Base-by-base conservation (phyloP, 2,113 vertebrate species). In the Zosterops pallidus region DNA sequence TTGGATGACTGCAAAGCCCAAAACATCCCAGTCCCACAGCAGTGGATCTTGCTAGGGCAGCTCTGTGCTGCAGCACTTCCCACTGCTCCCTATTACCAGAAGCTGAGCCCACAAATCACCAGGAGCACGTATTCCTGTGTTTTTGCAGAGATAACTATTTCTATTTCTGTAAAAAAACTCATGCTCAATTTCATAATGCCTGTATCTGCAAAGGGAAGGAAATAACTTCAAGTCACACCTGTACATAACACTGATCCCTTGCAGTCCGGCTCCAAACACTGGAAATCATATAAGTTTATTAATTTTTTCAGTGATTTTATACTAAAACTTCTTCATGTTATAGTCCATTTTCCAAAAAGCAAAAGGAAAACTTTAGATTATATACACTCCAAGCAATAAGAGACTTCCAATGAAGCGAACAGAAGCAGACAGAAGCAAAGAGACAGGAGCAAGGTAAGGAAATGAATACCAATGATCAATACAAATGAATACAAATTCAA, bases 111-210 rank as follows among this genome's bases (percentile, higher is more conserved):
- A 92, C 39, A 80, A 50, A 55, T 16, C 35, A 68, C 35, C 2
- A 0, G 8, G 6, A 79, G 8, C 13, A 41, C 0, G 0, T 28
- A 52, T 10, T 69, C 41, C 37, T 63, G 20, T 59, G 10, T 42
- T 83, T 59, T 19, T 55, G 26, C 12, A 52, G 37, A 57, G 13
- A 33, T 9, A 9, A 23, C 63, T 76, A 11, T 19, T 76, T n/a
- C 69, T 83, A 62, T 42, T 56, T 83, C 11, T 69, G n/a, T 23
- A 37, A 78, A 89, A 86, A 75, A 35, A 6, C 46, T 57, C 25
- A 9, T 4, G 41, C 39, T 70, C 39, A 22, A 24, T 70, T 78
- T 91, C 70, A 55, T 39, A 84, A 63, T 37, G 44, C 23, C 35
- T 5, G 1, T 22, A 83, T 55, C 62, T 82, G 42, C 50, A 91